Evolutionary conservation across 1,140 invertebrate genomes (phyloP).

Genomic region (Ceratitis capitata): DNA sequence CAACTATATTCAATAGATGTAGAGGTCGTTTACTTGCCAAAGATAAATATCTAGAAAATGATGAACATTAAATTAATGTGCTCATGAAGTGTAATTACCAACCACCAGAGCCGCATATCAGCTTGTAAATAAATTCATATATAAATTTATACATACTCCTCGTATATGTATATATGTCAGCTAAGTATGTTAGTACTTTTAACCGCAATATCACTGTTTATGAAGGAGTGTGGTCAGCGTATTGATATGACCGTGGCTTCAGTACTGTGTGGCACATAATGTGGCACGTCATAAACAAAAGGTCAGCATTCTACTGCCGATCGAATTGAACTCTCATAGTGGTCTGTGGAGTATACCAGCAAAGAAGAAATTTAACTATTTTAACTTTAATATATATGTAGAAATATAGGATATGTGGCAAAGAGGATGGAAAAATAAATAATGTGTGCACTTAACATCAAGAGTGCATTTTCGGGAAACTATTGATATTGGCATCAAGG

Average conservation of each 20-base stretch:
- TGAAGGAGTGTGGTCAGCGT: not conserved
- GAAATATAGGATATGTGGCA: too few relatives aligned
- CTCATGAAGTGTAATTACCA: not conserved
- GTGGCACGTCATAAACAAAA: slow-evolving; percentile 9
- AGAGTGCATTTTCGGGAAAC: too few relatives aligned
- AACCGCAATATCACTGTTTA: not conserved
- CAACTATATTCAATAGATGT: not conserved
- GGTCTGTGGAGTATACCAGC: not conserved
- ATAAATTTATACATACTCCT: too few relatives aligned
- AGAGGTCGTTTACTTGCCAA: not conserved
- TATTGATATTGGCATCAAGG: too few relatives aligned
- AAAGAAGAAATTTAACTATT: too few relatives aligned
- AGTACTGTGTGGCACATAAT: not conserved
- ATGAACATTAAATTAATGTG: slow-evolving; percentile 9
- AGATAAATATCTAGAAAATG: slow-evolving; percentile 21
- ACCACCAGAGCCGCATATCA: not conserved
- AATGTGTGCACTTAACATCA: too few relatives aligned
- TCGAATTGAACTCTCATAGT: not conserved
- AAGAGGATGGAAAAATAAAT: too few relatives aligned
- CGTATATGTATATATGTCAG: not conserved
- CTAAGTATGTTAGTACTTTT: too few relatives aligned
- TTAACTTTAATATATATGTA: too few relatives aligned
- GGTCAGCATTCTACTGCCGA: not conserved
- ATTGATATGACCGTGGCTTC: not conserved
- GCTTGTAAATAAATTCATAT: not conserved